Evolutionary conservation across 2,113 vertebrate genomes (phyloP).

Genomic region (Setophaga kirtlandii): DNA sequence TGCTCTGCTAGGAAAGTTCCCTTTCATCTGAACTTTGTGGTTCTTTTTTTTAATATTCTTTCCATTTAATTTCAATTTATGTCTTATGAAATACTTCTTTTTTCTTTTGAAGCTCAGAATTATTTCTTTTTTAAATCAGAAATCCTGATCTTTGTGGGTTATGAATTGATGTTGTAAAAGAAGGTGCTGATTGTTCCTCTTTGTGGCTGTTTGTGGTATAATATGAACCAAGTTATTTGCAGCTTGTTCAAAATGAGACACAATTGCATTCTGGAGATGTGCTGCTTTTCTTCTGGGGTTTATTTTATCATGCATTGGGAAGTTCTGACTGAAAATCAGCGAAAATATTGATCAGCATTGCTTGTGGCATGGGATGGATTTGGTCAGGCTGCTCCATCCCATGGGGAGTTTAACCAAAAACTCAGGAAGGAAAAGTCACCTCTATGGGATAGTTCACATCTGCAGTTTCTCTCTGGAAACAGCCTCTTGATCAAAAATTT

Average conservation of each 20-base stretch:
- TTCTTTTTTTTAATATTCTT: not conserved
- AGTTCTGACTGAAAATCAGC: not conserved
- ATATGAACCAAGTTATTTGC: too few relatives aligned
- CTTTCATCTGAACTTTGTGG: not conserved
- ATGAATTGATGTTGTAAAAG: not conserved
- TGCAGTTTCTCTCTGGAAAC: not conserved
- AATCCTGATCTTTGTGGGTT: not conserved
- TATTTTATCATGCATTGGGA: not conserved
- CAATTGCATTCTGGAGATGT: not conserved
- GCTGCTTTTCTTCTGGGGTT: not conserved
- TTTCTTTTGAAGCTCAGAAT: not conserved
- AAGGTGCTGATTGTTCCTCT: not conserved
- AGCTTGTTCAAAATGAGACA: not conserved
- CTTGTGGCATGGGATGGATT: not conserved
- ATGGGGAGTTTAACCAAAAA: not conserved
- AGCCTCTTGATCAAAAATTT: not conserved
- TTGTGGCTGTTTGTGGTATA: not conserved
- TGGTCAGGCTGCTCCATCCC: not conserved
- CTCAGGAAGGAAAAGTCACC: not conserved
- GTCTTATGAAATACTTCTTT: not conserved
- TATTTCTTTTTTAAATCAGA: not conserved
- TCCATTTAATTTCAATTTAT: not conserved
- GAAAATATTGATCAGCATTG: not conserved
- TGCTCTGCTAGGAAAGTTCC: not conserved
- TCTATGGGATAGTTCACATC: not conserved